Evolutionary conservation across 1,140 invertebrate species (phyloP).

Genomic region (Drosophila ficusphila): DNA sequence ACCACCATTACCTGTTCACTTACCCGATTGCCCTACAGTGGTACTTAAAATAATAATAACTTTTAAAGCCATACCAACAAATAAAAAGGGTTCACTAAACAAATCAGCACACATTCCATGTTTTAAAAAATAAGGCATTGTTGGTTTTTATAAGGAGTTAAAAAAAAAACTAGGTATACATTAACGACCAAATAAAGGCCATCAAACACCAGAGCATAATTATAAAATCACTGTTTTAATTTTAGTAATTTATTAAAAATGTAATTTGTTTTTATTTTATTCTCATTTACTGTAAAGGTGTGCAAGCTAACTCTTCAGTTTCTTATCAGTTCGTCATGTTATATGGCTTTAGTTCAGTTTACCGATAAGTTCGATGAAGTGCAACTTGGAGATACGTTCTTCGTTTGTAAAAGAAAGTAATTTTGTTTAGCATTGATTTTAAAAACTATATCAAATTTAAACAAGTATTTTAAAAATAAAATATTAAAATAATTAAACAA

Average conservation of each 20-base stretch:
- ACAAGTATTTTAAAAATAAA: no score
- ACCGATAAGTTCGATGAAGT: slow-evolving; percentile 24
- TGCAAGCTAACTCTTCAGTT: background rate
- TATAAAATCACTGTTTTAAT: no score
- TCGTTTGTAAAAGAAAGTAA: background rate
- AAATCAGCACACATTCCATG: background rate
- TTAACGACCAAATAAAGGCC: no score
- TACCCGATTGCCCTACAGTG: slow-evolving; percentile 11
- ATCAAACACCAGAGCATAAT: no score
- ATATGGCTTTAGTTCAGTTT: background rate
- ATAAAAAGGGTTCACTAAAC: slow-evolving; percentile 1
- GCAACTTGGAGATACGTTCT: slow-evolving; percentile 3
- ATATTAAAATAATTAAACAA: no score
- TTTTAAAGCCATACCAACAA: background rate
- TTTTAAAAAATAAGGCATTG: slow-evolving; percentile 1
- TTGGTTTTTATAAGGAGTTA: no score
- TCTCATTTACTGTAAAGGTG: background rate
- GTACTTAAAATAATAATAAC: slow-evolving; percentile 3
- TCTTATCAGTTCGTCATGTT: slow-evolving; percentile 11
- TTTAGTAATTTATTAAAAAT: background rate
- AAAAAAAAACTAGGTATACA: no score
- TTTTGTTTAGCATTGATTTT: background rate
- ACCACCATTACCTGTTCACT: slow-evolving; percentile 30
- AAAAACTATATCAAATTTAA: no score
- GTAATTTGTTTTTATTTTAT: background rate